Conservation (phyloP, 2,888 invertebrate species). For the Dicycla oo region DNA sequence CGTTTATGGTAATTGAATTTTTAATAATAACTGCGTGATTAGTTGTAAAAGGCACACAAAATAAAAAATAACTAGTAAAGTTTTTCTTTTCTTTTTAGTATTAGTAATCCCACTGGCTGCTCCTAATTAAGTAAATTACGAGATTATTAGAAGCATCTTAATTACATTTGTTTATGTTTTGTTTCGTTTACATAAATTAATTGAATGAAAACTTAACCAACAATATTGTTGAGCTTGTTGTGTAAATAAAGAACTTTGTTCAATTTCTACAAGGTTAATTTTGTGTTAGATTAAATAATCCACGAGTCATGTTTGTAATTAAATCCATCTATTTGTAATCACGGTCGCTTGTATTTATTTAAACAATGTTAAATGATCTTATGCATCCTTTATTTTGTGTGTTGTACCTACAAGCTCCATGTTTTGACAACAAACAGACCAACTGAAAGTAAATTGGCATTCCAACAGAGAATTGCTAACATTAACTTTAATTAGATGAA, state of each 20-base stretch:
- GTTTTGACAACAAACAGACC: conserved; percentile 31
- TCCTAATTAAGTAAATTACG: background rate
- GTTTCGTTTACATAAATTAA: conserved; percentile 2
- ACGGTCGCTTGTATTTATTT: conserved; percentile 55
- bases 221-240: background rate
- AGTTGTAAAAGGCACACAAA: background rate
- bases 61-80: background rate
- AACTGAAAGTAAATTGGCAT: conserved; percentile 38
- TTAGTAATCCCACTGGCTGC: background rate
- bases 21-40: background rate
- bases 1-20: conserved; percentile 57
- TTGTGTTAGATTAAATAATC: conserved; percentile 52
- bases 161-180: background rate
- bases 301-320: conserved; percentile 69
- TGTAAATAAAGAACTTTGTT: background rate
- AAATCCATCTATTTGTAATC: conserved; percentile 65
- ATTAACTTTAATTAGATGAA: conserved; percentile 49
- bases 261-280: background rate
- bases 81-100: background rate
- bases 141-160: background rate
- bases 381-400: conserved; percentile 38
- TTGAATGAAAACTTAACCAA: conserved; percentile 10
- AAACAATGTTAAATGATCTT: conserved; percentile 38
- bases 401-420: conserved; percentile 34
- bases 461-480: conserved; percentile 27